Percentiles rank a stretch among this genome's conserved stretches.
phyloP scores from a whole-genome alignment of 1,140 invertebrate genomes.

The Psilanteris sp. region DNA sequence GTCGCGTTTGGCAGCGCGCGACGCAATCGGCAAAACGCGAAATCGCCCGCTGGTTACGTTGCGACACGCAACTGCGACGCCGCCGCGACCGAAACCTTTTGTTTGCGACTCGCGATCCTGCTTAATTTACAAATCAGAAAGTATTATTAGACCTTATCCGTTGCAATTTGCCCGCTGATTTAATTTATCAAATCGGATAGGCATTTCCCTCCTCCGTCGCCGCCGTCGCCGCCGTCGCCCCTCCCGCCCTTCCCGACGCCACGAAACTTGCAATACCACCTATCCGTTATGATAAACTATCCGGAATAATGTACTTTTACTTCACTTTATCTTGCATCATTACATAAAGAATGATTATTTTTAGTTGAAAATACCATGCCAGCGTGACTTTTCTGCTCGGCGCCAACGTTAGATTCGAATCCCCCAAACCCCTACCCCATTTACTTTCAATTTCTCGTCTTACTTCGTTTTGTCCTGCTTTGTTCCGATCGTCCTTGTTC shows the following conservation, averaged over 20 bases:
- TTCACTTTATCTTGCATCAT: conserved; percentile 28
- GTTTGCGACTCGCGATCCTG: conserved; percentile 32
- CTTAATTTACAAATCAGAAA: conserved; percentile 42
- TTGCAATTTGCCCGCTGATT: conserved; percentile 37
- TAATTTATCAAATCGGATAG: conserved; percentile 50
- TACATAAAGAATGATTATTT: conserved; percentile 39
- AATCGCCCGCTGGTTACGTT: conserved; percentile 18
- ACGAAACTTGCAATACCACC: conserved; percentile 29
- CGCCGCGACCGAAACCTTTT: conserved; percentile 42
- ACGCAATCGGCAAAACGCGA: background rate
- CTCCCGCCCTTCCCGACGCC: conserved; percentile 5
- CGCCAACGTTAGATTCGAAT: no score
- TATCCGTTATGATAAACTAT: conserved; percentile 50
- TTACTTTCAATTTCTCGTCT: background rate
- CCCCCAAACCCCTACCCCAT: no score
- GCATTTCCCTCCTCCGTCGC: conserved; percentile 14
- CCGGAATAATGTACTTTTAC: conserved; percentile 48
- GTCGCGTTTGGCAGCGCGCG: no score
- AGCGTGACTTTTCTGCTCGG: background rate
- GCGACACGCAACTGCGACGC: conserved; percentile 3
- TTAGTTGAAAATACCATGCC: conserved; percentile 13
- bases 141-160: conserved; percentile 45
- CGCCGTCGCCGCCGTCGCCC: no score
- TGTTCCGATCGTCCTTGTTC: no score
- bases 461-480: background rate